A percentile compares a stretch with the other conserved stretches of the same genome.
These are phyloP conservation scores for Papilio demoleus DNA, from an alignment of 2,888 invertebrate genomes.

Conservation along the genomic window DNA sequence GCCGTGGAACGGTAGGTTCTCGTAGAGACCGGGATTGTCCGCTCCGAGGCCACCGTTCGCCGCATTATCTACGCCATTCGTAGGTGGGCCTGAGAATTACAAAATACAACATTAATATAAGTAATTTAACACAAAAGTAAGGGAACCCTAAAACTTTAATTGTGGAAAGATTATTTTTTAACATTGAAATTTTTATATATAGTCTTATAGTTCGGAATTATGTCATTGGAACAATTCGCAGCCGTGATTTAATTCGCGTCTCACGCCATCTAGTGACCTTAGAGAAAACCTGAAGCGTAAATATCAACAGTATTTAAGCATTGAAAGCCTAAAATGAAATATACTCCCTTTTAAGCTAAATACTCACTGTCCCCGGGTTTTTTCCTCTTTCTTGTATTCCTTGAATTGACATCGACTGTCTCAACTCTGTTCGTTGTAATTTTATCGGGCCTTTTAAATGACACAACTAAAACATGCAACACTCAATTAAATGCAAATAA, in stretches of 20 bases:
- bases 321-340: constrained; percentile 12
- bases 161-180: too few relatives aligned
- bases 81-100: constrained; percentile 73
- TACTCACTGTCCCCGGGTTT: constrained; percentile 86
- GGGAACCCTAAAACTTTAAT: too few relatives aligned
- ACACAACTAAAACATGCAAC: constrained; percentile 87
- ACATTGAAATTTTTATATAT: too few relatives aligned
- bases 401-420: constrained; percentile 60
- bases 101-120: constrained; percentile 8
- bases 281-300: background rate
- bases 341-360: constrained; percentile 45
- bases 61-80: constrained; percentile 83
- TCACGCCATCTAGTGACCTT: background rate
- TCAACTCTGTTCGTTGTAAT: constrained; percentile 62
- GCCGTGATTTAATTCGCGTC: background rate
- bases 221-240: background rate
- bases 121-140: too few relatives aligned
- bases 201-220: too few relatives aligned
- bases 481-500: constrained; percentile 46
- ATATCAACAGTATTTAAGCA: constrained; percentile 22
- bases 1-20: constrained; percentile 97
- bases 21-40: constrained; percentile 95
- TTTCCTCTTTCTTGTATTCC: constrained; percentile 87
- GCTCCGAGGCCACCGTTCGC: constrained; percentile 86
- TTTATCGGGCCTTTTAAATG: constrained; percentile 90